These are phyloP conservation scores for Rhyacichthys aspro DNA, from an alignment of 2,797 vertebrate genomes.

Conservation along the genomic window DNA sequence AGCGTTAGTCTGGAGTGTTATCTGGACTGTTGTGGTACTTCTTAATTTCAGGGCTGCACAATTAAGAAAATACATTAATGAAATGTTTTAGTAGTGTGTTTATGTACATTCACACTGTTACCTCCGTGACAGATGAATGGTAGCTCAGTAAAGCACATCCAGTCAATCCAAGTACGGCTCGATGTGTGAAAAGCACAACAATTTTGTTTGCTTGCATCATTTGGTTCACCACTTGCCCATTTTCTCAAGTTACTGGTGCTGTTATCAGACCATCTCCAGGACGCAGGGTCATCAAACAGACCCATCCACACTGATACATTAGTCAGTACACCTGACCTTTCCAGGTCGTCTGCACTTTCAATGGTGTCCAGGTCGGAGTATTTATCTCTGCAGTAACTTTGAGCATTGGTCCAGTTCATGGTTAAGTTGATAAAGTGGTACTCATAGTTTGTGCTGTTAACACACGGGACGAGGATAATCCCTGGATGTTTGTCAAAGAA, in stretches of 20 bases:
- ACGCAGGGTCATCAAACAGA: too few species aligned
- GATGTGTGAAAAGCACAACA: background rate
- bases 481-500: too few species aligned
- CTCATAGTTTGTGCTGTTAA: too few species aligned
- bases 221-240: background rate
- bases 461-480: too few species aligned
- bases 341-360: too few species aligned
- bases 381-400: too few species aligned
- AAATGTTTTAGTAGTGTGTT: background rate
- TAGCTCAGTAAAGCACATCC: background rate
- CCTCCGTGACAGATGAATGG: background rate
- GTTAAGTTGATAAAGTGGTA: too few species aligned
- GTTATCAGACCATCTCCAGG: slow-evolving; percentile 7
- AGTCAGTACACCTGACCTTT: too few species aligned
- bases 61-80: background rate
- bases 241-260: background rate
- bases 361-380: too few species aligned
- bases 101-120: background rate
- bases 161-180: background rate
- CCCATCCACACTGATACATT: background rate
- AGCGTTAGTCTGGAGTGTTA: background rate
- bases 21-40: background rate
- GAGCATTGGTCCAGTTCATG: too few species aligned
- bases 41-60: background rate
- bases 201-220: background rate